Evolutionary conservation across 2,888 invertebrate genomes (phyloP).

Genomic region (Leptura quadrifasciata): DNA sequence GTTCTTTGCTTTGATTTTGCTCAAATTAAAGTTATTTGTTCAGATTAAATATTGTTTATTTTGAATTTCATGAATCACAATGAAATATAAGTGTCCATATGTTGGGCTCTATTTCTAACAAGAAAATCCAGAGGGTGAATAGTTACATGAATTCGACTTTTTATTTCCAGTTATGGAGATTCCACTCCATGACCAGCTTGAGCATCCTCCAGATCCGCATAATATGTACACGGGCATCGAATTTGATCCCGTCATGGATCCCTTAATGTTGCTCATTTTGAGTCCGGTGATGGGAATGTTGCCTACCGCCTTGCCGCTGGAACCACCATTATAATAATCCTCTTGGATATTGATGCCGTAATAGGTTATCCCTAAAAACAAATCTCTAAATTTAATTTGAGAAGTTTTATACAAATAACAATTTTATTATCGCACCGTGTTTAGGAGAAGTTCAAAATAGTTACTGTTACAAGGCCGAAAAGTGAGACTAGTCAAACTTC

Average conservation of each 20-base stretch:
- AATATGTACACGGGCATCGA: constrained; percentile 52
- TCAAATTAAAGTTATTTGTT: too few species aligned
- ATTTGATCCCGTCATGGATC: constrained; percentile 49
- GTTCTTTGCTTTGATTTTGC: too few species aligned
- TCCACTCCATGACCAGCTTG: constrained; percentile 52
- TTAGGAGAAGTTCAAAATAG: too few species aligned
- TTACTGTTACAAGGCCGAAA: too few species aligned
- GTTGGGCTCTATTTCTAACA: too few species aligned
- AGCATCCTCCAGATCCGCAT: constrained; percentile 52
- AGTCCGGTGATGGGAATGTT: constrained; percentile 56
- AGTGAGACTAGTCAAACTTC: too few species aligned
- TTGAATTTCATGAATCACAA: too few species aligned
- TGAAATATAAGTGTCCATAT: too few species aligned
- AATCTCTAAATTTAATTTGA: not conserved
- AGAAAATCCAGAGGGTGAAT: constrained; percentile 48
- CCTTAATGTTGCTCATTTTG: constrained; percentile 44
- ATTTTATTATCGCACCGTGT: not conserved
- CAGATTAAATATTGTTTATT: too few species aligned
- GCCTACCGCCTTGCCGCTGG: constrained; percentile 47
- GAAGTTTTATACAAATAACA: not conserved
- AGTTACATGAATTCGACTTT: constrained; percentile 52
- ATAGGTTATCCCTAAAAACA: constrained; percentile 48
- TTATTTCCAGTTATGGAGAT: constrained; percentile 31
- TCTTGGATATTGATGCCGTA: constrained; percentile 57
- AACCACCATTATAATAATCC: constrained; percentile 52